Conservation (phyloP, 2,888 invertebrate species). For the Eutolmus rufibarbis region DNA sequence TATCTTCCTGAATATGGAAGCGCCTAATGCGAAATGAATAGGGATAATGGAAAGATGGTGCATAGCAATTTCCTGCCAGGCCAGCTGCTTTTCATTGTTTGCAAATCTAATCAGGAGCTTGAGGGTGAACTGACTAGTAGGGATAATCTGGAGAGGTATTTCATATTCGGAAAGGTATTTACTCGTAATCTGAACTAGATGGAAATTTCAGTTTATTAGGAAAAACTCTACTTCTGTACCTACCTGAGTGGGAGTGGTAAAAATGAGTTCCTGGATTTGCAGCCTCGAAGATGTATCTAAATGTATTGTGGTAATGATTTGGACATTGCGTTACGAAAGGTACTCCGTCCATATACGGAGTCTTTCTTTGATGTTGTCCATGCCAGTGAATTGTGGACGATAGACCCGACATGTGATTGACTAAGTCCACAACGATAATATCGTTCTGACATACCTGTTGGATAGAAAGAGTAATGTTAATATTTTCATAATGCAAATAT, state of each 20-base stretch:
- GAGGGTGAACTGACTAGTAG: not conserved
- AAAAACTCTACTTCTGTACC: not conserved
- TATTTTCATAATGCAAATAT: not conserved
- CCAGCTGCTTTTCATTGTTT: not conserved
- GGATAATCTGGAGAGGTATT: not conserved
- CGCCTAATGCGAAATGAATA: not conserved
- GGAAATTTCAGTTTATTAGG: not conserved
- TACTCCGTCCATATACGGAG: constrained; percentile 86
- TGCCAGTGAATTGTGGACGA: constrained; percentile 89
- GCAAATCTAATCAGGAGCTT: not conserved
- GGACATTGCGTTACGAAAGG: constrained; percentile 85
- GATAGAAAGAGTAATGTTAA: constrained; percentile 45
- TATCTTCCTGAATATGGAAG: not conserved
- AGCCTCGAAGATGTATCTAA: constrained; percentile 74
- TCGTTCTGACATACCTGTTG: constrained; percentile 81
- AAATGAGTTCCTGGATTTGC: constrained; percentile 80
- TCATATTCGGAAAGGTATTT: not conserved
- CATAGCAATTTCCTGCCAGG: not conserved
- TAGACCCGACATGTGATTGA: constrained; percentile 77
- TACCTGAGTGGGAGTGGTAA: constrained; percentile 73
- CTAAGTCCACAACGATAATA: constrained; percentile 78
- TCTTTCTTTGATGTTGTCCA: constrained; percentile 77
- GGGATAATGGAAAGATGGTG: not conserved
- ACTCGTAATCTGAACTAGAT: not conserved
- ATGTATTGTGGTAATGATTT: constrained; percentile 73